phyloP scores from a whole-genome alignment of 1,140 invertebrate species.

The Capitella teleta region DNA sequence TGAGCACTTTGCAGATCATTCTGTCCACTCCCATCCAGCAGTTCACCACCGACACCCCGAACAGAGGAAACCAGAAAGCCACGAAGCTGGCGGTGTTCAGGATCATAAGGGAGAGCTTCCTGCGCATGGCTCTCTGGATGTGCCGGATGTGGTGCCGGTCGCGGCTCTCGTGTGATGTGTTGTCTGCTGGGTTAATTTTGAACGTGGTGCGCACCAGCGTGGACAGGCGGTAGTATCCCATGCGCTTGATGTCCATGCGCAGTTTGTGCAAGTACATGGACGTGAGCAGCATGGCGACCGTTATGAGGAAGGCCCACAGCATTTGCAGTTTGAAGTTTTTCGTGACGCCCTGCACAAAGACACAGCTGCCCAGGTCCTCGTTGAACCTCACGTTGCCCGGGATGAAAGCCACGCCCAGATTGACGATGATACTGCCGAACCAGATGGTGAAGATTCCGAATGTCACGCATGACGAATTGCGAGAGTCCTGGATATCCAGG shows the following conservation, averaged over 20 bases:
- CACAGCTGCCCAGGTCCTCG: conserved; percentile 64
- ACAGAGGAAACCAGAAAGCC: conserved; percentile 78
- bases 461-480: conserved; percentile 59
- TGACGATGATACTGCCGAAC: conserved; percentile 71
- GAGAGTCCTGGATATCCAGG: conserved; percentile 10
- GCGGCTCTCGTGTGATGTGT: background rate
- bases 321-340: conserved; percentile 80
- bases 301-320: conserved; percentile 77
- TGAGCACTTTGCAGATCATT: conserved; percentile 21
- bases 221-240: conserved; percentile 21
- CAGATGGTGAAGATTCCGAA: conserved; percentile 88
- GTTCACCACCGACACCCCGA: conserved; percentile 62
- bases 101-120: conserved; percentile 3
- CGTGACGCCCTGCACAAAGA: conserved; percentile 60
- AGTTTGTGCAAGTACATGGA: conserved; percentile 72
- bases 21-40: conserved; percentile 21
- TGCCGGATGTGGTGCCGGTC: background rate
- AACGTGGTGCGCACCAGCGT: conserved; percentile 23
- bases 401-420: conserved; percentile 74
- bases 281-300: conserved; percentile 74
- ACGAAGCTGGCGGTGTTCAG: conserved; percentile 67
- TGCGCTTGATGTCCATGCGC: conserved; percentile 56
- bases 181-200: conserved; percentile 14
- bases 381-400: conserved; percentile 25
- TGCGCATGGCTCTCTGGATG: background rate